Percentiles rank a stretch among this genome's conserved stretches.
Evolutionary conservation across 2,888 invertebrate species (phyloP).

Genomic region (Chymomyza amoena): DNA sequence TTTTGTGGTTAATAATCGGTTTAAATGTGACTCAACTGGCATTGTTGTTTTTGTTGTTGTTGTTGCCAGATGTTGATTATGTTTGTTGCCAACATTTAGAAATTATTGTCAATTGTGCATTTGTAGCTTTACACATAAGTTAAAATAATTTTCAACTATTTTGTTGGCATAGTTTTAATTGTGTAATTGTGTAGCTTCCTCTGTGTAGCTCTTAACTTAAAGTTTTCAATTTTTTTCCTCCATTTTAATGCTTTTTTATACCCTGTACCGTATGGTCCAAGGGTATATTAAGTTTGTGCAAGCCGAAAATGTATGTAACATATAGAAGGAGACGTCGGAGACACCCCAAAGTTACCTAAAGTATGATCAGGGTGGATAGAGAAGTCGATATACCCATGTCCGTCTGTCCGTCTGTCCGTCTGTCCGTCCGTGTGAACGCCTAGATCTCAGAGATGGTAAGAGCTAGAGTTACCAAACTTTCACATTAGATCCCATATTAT

Average conservation of each 20-base stretch:
- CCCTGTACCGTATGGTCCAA: too few relatives aligned
- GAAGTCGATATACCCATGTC: too few relatives aligned
- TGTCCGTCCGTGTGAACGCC: too few relatives aligned
- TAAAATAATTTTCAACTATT: not conserved
- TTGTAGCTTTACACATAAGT: constrained; percentile 13
- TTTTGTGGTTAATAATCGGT: constrained; percentile 53
- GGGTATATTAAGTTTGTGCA: too few relatives aligned
- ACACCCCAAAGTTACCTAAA: too few relatives aligned
- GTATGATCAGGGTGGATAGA: too few relatives aligned
- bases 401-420: too few relatives aligned
- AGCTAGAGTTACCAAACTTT: too few relatives aligned
- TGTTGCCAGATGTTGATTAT: not conserved
- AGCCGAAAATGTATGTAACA: too few relatives aligned
- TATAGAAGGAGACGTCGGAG: too few relatives aligned
- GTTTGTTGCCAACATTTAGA: constrained; percentile 18
- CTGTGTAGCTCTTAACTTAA: not conserved
- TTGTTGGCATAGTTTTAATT: constrained; percentile 50
- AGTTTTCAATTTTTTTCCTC: not conserved
- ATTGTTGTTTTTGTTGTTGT: constrained; percentile 12
- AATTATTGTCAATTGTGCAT: constrained; percentile 67
- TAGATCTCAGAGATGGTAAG: too few relatives aligned
- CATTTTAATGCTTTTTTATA: not conserved
- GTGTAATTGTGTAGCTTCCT: constrained; percentile 47
- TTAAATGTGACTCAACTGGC: constrained; percentile 70
- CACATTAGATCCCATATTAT: too few relatives aligned